These are phyloP conservation scores for Chiroxiphia lanceolata DNA, from an alignment of 2,797 vertebrate species.

Conservation along the genomic window DNA sequence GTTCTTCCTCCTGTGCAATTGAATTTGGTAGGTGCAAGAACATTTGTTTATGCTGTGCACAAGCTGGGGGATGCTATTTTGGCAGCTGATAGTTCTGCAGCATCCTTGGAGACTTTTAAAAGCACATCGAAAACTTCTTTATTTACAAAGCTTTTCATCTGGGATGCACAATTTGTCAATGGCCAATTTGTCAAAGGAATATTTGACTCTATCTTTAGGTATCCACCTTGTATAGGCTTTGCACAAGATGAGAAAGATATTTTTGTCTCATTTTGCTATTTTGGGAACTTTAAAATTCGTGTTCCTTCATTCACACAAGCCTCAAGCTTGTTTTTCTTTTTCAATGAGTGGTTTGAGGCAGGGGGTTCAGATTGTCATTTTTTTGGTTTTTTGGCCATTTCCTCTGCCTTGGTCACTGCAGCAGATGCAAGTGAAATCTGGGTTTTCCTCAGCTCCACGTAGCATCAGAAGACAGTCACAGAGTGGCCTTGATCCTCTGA, in stretches of 20 bases:
- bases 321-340: not conserved
- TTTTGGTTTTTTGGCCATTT: not conserved
- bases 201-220: not conserved
- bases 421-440: not conserved
- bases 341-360: not conserved
- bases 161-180: not conserved
- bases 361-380: rapidly evolving
- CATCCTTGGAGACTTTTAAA: slow-evolving; percentile 31
- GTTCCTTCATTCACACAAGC: not conserved
- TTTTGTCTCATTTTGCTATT: not conserved
- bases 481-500: not conserved
- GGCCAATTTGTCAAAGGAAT: not conserved
- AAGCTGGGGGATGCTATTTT: not conserved
- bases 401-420: not conserved
- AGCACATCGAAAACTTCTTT: not conserved
- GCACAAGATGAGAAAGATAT: not conserved
- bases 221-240: not conserved
- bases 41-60: not conserved
- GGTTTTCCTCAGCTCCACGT: not conserved
- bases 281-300: not conserved
- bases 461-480: not conserved
- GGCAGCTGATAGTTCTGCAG: not conserved
- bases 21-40: slow-evolving; percentile 2
- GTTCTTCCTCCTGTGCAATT: not conserved
- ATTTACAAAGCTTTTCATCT: slow-evolving; percentile 8